Evolutionary conservation across 2,888 invertebrate genomes (phyloP).

Genomic region (Creontiades dilutus): DNA sequence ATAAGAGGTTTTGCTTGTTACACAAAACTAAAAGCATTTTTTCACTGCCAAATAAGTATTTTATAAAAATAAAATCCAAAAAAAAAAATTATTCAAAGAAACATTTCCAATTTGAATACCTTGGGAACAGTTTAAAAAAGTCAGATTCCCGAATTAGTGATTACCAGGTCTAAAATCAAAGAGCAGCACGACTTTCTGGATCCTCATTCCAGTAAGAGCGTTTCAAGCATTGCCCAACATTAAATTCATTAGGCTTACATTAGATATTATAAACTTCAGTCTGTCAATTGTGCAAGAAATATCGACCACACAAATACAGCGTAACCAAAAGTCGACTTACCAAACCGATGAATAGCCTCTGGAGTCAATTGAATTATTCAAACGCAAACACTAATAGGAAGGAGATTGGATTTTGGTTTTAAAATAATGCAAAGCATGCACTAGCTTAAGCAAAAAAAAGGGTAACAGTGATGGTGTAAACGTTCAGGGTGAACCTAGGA

Average conservation of each 20-base stretch:
- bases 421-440: slow-evolving; percentile 9
- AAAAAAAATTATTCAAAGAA: no score
- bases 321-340: slow-evolving; percentile 46
- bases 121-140: no score
- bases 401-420: not conserved
- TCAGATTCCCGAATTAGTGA: no score
- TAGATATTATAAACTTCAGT: not conserved
- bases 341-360: slow-evolving; percentile 35
- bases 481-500: not conserved
- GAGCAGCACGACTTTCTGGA: not conserved
- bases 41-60: no score
- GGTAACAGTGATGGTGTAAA: not conserved
- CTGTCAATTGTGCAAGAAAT: slow-evolving; percentile 14
- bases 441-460: slow-evolving; percentile 39
- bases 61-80: no score
- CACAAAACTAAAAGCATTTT: no score
- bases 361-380: not conserved
- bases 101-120: no score
- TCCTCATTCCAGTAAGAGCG: not conserved
- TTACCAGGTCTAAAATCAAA: not conserved
- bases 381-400: slow-evolving; percentile 15
- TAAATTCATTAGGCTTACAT: not conserved
- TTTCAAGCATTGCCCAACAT: slow-evolving; percentile 27
- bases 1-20: no score
- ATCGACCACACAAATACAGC: slow-evolving; percentile 16